Conservation (phyloP, 1,140 invertebrate genomes). For the Penaeus vannamei region DNA sequence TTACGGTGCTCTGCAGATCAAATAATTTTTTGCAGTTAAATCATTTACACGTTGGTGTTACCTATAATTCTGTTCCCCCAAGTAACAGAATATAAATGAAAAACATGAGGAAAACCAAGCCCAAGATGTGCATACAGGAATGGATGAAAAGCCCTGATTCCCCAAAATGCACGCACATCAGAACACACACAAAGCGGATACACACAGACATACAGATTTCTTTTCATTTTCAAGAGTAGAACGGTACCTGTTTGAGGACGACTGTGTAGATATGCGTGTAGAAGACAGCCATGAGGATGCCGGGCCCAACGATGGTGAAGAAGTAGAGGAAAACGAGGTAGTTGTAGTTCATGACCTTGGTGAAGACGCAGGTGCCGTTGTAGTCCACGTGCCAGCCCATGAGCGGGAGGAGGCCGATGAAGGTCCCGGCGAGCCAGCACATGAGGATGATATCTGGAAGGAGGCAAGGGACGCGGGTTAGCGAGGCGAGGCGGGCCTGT, state of each 20-base stretch:
- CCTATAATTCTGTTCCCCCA: no score
- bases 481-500: not conserved
- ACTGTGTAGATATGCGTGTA: constrained; percentile 91
- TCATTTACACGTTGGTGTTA: no score
- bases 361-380: constrained; percentile 80
- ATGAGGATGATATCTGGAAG: constrained; percentile 85
- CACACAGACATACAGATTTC: constrained; percentile 17
- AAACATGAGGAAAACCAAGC: not conserved
- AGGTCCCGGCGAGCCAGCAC: constrained; percentile 85
- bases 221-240: constrained; percentile 59
- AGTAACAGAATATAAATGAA: no score
- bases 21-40: no score
- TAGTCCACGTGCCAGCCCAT: constrained; percentile 85
- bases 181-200: constrained; percentile 21
- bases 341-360: constrained; percentile 88
- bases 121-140: not conserved
- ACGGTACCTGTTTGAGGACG: constrained; percentile 85
- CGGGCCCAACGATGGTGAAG: constrained; percentile 89
- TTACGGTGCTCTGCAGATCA: no score
- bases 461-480: constrained; percentile 59
- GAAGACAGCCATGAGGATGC: constrained; percentile 84
- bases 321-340: constrained; percentile 92
- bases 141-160: not conserved
- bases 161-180: constrained; percentile 6
- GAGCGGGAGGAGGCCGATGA: constrained; percentile 86